phyloP scores from a whole-genome alignment of 1,140 invertebrate genomes.

The Steinernema khuongi region DNA sequence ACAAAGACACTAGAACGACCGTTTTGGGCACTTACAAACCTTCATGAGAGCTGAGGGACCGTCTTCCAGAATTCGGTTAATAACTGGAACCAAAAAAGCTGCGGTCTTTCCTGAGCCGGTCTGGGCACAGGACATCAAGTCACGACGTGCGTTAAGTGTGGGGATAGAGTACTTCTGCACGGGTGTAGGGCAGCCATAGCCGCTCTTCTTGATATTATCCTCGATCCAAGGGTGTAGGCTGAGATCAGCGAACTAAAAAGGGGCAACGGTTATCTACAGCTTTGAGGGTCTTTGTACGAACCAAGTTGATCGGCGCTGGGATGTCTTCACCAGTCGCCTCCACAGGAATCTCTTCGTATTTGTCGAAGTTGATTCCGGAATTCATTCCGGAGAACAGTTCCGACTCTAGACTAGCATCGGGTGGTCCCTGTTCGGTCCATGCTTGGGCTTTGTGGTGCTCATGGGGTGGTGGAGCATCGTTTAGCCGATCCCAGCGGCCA shows the following conservation, averaged over 20 bases:
- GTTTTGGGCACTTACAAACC: not conserved
- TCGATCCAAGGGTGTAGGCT: slow-evolving; percentile 55
- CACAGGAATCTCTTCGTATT: slow-evolving; percentile 99
- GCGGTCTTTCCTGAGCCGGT: slow-evolving; percentile 81
- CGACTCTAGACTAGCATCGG: slow-evolving; percentile 40
- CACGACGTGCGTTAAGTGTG: slow-evolving; percentile 76
- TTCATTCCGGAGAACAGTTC: slow-evolving; percentile 52
- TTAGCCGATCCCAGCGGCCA: slow-evolving; percentile 32
- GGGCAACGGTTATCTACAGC: not conserved
- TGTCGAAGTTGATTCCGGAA: slow-evolving; percentile 96
- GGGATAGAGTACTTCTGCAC: slow-evolving; percentile 82
- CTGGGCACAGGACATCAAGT: slow-evolving; percentile 91
- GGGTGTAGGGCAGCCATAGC: slow-evolving; percentile 55
- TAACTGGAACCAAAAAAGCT: slow-evolving; percentile 88
- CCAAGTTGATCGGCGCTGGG: slow-evolving; percentile 71
- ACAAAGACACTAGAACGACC: not conserved
- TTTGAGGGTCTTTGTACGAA: slow-evolving; percentile 25
- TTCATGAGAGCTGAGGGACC: slow-evolving; percentile 43
- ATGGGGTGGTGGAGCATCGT: slow-evolving; percentile 10
- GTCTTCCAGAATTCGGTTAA: slow-evolving; percentile 80
- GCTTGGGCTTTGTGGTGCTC: not conserved
- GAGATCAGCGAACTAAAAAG: slow-evolving; percentile 50
- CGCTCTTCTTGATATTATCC: slow-evolving; percentile 56
- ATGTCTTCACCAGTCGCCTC: slow-evolving; percentile 91
- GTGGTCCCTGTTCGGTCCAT: slow-evolving; percentile 41